These are phyloP conservation scores for Bufo bufo DNA, from an alignment of 2,113 vertebrate species.

Conservation along the genomic window DNA sequence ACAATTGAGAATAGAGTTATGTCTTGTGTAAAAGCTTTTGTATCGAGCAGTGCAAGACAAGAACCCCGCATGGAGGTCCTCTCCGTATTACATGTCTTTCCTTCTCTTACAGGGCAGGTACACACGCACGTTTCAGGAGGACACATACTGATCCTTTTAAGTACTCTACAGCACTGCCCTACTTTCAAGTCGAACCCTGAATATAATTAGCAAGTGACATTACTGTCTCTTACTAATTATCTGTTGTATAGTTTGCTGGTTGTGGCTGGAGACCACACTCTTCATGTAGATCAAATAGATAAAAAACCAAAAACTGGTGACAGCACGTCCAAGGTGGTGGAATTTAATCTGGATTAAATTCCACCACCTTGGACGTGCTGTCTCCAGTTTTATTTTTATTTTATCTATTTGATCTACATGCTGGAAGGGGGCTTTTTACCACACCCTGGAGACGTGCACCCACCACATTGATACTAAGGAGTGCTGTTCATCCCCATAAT, in stretches of 20 bases:
- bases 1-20: constrained; percentile 2
- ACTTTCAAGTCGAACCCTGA: neutral
- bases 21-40: neutral
- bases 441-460: no score
- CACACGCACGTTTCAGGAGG: neutral
- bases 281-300: no score
- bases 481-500: no score
- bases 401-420: no score
- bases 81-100: neutral
- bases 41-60: neutral
- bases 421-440: no score
- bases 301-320: no score
- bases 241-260: neutral
- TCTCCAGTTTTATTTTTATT: no score
- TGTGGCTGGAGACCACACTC: neutral
- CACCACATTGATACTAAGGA: no score
- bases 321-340: no score
- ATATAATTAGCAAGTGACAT: neutral
- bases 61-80: neutral
- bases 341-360: no score
- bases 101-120: neutral
- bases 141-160: no score
- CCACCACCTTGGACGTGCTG: no score
- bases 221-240: neutral
- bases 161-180: neutral